These are phyloP conservation scores for Drosophila crucigera DNA, from an alignment of 2,888 invertebrate species.

Conservation along the genomic window DNA sequence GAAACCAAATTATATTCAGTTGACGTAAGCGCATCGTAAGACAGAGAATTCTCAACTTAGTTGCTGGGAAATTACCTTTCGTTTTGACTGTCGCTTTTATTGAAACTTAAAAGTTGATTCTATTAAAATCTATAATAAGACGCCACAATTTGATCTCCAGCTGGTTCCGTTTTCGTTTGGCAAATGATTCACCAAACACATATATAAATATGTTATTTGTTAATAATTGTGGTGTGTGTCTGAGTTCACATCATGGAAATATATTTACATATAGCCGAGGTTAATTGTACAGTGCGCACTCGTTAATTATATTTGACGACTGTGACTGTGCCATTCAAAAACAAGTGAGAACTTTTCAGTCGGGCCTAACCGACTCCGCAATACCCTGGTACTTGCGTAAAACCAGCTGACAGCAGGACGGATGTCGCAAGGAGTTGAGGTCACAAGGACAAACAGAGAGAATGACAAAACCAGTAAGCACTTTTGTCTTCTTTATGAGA, in stretches of 20 bases:
- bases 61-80: conserved; percentile 35
- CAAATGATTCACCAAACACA: conserved; percentile 35
- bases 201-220: conserved; percentile 7
- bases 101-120: conserved; percentile 16
- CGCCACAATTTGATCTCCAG: conserved; percentile 2
- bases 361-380: background rate
- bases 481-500: background rate
- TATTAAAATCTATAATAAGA: conserved; percentile 1
- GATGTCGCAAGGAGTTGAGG: background rate
- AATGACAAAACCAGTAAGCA: background rate
- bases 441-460: background rate
- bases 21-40: conserved; percentile 35
- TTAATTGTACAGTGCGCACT: conserved; percentile 70
- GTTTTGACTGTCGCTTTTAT: conserved; percentile 33
- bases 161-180: conserved; percentile 14
- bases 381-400: background rate
- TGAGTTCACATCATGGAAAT: conserved; percentile 40
- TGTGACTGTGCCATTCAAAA: conserved; percentile 37
- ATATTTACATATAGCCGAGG: conserved; percentile 68
- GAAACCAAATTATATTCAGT: conserved; percentile 48
- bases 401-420: background rate
- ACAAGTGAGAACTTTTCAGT: background rate
- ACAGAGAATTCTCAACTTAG: conserved; percentile 34
- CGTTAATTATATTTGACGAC: conserved; percentile 67
- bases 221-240: conserved; percentile 18